Conservation (phyloP, 2,797 vertebrate genomes). For the Pseudochirops cupreus region DNA sequence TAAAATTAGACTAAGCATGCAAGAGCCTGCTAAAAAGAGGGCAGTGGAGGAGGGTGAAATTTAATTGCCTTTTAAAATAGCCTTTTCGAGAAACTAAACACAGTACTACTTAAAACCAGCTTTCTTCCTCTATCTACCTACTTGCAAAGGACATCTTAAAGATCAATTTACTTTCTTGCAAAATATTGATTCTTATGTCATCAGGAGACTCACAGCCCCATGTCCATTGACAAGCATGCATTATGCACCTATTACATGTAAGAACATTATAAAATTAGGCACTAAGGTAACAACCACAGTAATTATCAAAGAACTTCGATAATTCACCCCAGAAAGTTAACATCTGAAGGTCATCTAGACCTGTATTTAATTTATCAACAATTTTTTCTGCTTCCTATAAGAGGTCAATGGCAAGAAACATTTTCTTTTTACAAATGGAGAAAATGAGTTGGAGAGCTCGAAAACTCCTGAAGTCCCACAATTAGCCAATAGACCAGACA, state of each 20-base stretch:
- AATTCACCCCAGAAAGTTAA: background rate
- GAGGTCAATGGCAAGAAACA: background rate
- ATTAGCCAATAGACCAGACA: background rate
- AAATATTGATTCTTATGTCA: background rate
- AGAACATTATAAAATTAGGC: background rate
- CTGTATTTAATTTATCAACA: background rate
- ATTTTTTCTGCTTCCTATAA: background rate
- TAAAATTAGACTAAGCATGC: constrained; percentile 18
- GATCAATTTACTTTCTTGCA: background rate
- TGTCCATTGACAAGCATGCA: background rate
- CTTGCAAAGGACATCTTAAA: background rate
- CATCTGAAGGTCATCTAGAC: background rate
- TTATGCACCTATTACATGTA: background rate
- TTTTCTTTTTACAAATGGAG: background rate
- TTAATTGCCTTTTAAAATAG: background rate
- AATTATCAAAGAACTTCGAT: background rate
- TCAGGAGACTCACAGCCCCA: background rate
- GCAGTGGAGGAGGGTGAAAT: background rate
- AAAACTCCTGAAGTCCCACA: background rate
- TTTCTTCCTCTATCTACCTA: background rate
- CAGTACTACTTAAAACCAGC: background rate
- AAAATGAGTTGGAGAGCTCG: background rate
- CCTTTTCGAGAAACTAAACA: background rate
- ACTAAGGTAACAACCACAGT: background rate
- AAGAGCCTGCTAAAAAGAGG: background rate